Percentiles rank a stretch among this genome's conserved stretches.
Evolutionary conservation across 2,888 invertebrate genomes (phyloP).

Genomic region (Phyllotreta striolata): DNA sequence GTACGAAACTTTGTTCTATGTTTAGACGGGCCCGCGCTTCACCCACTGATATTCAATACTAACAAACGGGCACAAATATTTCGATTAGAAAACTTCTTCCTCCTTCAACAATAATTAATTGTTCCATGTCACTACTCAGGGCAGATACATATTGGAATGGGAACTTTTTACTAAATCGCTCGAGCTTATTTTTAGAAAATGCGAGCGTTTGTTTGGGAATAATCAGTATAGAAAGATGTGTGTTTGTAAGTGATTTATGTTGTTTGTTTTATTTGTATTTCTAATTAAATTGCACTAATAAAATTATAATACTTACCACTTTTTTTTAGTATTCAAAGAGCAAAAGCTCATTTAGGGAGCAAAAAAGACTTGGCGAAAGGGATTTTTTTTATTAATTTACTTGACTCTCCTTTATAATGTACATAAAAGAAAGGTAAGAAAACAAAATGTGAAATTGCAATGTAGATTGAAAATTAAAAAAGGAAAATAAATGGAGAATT

Average conservation of each 20-base stretch:
- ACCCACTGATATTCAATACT: slow-evolving; percentile 40
- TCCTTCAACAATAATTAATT: slow-evolving; percentile 43
- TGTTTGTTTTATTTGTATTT: too few relatives aligned
- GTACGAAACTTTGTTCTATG: slow-evolving; percentile 44
- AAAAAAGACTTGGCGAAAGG: too few relatives aligned
- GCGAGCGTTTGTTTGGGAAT: background rate
- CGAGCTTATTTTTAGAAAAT: slow-evolving; percentile 24
- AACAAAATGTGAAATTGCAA: slow-evolving; percentile 41
- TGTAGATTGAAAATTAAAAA: slow-evolving; percentile 38
- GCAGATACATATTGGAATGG: slow-evolving; percentile 25
- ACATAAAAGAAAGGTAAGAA: slow-evolving; percentile 33
- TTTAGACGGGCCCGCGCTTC: slow-evolving; percentile 36
- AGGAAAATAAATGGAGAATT: slow-evolving; percentile 37
- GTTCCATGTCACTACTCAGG: slow-evolving; percentile 36
- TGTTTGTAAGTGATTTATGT: too few relatives aligned
- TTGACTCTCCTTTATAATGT: slow-evolving; percentile 22
- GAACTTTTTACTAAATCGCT: slow-evolving; percentile 13
- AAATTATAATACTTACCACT: too few relatives aligned
- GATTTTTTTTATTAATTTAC: slow-evolving; percentile 22
- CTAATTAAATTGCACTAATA: too few relatives aligned
- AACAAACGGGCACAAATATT: slow-evolving; percentile 41
- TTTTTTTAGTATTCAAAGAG: too few relatives aligned
- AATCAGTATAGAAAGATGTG: too few relatives aligned
- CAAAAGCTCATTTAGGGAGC: too few relatives aligned
- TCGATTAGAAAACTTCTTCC: slow-evolving; percentile 42